Conservation (phyloP, 2,797 vertebrate species). For the Takifugu ocellatus region DNA sequence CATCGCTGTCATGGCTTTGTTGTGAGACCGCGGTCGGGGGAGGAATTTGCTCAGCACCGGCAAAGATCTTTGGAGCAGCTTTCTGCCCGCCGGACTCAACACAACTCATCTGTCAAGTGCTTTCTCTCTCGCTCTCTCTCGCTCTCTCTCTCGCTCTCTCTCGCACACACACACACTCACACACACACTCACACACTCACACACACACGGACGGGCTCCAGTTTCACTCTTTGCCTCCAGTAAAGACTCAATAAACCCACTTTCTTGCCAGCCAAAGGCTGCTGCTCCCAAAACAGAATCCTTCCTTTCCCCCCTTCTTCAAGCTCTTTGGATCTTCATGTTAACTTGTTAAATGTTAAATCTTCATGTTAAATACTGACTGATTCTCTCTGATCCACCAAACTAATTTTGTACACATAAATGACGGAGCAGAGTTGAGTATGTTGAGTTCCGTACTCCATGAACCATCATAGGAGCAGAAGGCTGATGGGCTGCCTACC, state of each 20-base stretch:
- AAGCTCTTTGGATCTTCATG: constrained; percentile 15
- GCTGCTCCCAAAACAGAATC: constrained; percentile 16
- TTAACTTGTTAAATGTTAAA: not conserved
- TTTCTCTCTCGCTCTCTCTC: constrained; percentile 1
- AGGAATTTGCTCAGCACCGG: constrained; percentile 40
- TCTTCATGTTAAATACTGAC: not conserved
- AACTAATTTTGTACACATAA: no score
- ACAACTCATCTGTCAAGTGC: constrained; percentile 55
- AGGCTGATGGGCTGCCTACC: no score
- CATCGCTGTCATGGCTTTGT: constrained; percentile 39
- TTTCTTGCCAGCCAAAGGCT: constrained; percentile 25
- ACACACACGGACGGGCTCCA: constrained; percentile 24
- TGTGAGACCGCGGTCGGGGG: constrained; percentile 33
- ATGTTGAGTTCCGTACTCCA: no score
- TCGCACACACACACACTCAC: constrained; percentile 8
- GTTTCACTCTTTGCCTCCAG: constrained; percentile 20
- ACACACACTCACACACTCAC: constrained; percentile 6
- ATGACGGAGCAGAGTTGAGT: no score
- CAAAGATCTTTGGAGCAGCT: constrained; percentile 62
- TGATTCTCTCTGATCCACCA: no score
- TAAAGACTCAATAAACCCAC: constrained; percentile 10
- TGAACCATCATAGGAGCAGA: no score
- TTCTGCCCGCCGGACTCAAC: constrained; percentile 53
- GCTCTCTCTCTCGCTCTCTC: no score
- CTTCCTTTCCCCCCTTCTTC: constrained; percentile 28